These are phyloP conservation scores for Lacanobia wlatinum DNA, from an alignment of 2,888 invertebrate genomes.

Conservation along the genomic window DNA sequence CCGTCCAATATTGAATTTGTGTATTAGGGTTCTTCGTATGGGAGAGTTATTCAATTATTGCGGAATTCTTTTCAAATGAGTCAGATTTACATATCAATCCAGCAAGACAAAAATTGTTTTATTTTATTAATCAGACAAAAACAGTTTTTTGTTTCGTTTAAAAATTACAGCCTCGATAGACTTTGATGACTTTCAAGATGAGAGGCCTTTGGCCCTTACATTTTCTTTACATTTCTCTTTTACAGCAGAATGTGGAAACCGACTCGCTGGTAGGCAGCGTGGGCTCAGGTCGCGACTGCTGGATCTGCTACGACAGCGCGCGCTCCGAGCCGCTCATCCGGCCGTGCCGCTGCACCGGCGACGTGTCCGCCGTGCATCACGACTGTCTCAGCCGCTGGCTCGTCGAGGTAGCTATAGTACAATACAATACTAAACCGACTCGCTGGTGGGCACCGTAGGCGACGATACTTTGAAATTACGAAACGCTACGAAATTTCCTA, in stretches of 20 bases:
- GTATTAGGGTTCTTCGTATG: too few relatives aligned
- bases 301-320: constrained; percentile 97
- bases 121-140: too few relatives aligned
- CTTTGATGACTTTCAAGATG: too few relatives aligned
- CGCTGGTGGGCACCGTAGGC: not conserved
- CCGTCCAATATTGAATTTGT: not conserved
- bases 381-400: constrained; percentile 97
- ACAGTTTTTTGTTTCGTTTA: too few relatives aligned
- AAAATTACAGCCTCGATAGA: too few relatives aligned
- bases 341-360: constrained; percentile 97
- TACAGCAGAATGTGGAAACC: constrained; percentile 84
- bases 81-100: too few relatives aligned
- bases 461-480: not conserved
- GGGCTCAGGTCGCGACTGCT: constrained; percentile 93
- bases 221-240: not conserved
- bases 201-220: too few relatives aligned
- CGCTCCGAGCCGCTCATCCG: constrained; percentile 96
- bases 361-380: constrained; percentile 97
- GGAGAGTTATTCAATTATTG: too few relatives aligned
- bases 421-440: not conserved
- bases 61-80: too few relatives aligned
- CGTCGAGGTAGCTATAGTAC: constrained; percentile 92
- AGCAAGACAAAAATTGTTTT: too few relatives aligned
- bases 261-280: constrained; percentile 86
- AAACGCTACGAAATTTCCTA: constrained; percentile 7